Base-by-base conservation (phyloP, 2,888 invertebrate genomes). In the Catocala nupta region DNA sequence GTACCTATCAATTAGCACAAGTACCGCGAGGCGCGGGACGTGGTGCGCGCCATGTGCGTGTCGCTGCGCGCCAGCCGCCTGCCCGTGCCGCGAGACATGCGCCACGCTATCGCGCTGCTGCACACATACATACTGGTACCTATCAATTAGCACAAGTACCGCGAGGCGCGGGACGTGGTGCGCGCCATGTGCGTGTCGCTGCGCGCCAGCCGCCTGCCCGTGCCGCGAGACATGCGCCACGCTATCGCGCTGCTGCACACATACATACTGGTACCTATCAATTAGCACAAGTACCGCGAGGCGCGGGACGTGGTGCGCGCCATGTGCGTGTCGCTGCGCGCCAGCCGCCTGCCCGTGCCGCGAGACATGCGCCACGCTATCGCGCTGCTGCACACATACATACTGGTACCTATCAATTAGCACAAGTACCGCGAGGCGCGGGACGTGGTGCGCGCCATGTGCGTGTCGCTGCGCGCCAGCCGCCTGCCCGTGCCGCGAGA, bases 231-330 rank as follows among this genome's bases (percentile, higher is more conserved):
- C 90, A 97, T 99, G 97, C 95, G 96, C 43, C 96, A 96, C 69
- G 98, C 97, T 86, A 95, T 99, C 68, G 97, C 97, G 90, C 90
- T 98, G 45, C 94, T 99, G 65, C 99, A 99, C 94, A 98, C 99
- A 44, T 99, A 99, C 85, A 97, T 98, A 77, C 85, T 94, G 85
- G 92, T 91, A 10, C 62, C 53, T 60, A 43, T 43, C n/a, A n/a
- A n/a, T n/a, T n/a, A n/a, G n/a, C n/a, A n/a, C 12, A 98, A 98
- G 83, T 99, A 99, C 90, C 96, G 98, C 75, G 97, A 97, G 81
- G 99, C 99, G n/a, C 98, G 99, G 65, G 98, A 98, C 91, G 96
- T 99, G 58, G 92, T 99, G n/a, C 98, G 98, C 81, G 96, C 97
- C 55, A 98, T 99, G 98, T 97, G 97, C 87, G 97, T 97, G 78